Percentiles rank a stretch among this genome's conserved stretches.
These are phyloP conservation scores for Brachionus asplanchnoidis DNA, from an alignment of 1,140 invertebrate species.

Conservation along the genomic window DNA sequence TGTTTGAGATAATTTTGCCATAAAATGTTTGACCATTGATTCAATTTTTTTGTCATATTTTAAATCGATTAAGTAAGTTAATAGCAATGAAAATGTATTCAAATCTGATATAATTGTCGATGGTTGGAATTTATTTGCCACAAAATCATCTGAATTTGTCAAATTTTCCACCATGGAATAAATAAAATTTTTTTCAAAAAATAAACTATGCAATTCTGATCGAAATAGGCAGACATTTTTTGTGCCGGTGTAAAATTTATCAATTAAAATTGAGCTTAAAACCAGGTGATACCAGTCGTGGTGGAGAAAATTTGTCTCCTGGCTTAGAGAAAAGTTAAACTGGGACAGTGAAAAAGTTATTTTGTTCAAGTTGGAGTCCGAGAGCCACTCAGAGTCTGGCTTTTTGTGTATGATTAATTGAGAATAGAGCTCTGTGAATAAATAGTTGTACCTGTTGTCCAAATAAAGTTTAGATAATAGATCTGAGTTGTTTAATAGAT, in stretches of 20 bases:
- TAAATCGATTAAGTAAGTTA: neutral
- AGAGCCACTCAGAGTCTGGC: neutral
- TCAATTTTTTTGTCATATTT: neutral
- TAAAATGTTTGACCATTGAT: neutral
- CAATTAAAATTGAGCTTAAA: neutral
- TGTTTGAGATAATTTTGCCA: neutral
- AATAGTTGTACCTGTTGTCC: neutral
- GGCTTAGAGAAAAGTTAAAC: neutral
- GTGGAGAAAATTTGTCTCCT: neutral
- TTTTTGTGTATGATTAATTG: neutral
- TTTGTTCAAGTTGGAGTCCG: neutral
- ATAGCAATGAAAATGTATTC: slow-evolving; percentile 5
- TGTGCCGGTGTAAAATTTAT: neutral
- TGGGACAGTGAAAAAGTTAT: slow-evolving; percentile 10
- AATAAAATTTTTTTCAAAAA: neutral
- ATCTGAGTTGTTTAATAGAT: neutral
- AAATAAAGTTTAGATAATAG: neutral
- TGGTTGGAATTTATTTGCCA: neutral
- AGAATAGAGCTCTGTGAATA: neutral
- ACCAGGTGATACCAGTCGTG: neutral
- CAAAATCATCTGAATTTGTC: neutral
- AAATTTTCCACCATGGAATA: neutral
- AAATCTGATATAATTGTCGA: neutral
- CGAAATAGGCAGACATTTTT: neutral
- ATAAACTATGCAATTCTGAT: neutral